Percentiles rank a stretch among this genome's conserved stretches.
These are phyloP conservation scores for Cygnus olor DNA, from an alignment of 2,797 vertebrate genomes.

Conservation along the genomic window DNA sequence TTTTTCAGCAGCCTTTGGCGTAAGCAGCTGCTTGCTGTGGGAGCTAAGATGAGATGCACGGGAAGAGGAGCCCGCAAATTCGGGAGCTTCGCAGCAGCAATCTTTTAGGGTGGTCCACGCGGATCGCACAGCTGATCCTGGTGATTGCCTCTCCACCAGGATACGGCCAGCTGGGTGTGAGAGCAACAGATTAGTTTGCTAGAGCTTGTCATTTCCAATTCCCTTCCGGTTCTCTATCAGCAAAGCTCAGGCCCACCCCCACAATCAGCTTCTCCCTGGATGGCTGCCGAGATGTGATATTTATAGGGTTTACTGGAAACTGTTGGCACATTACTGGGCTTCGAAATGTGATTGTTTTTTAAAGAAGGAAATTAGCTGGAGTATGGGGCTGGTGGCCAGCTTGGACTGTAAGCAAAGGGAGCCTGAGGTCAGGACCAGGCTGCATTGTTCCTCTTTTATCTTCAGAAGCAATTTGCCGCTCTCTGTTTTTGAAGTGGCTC, in stretches of 20 bases:
- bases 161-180: background rate
- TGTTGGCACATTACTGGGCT: conserved; percentile 49
- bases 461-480: conserved; percentile 52
- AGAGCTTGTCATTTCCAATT: background rate
- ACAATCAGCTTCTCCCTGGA: conserved; percentile 56
- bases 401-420: conserved; percentile 41
- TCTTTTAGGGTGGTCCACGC: background rate
- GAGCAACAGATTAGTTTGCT: background rate
- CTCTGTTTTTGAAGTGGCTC: conserved; percentile 48
- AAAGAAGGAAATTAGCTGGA: conserved; percentile 60
- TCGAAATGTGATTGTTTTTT: conserved; percentile 58
- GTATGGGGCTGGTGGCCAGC: conserved; percentile 55
- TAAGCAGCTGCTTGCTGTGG: background rate
- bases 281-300: conserved; percentile 60
- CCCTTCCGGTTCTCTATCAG: conserved; percentile 48
- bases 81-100: background rate
- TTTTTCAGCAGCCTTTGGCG: background rate
- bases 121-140: rapidly evolving
- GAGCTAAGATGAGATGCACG: background rate
- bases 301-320: conserved; percentile 72
- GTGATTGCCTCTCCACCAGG: background rate
- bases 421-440: conserved; percentile 45
- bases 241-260: conserved; percentile 55
- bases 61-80: background rate
- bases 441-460: conserved; percentile 62